These are phyloP conservation scores for Leptopterna dolabrata DNA, from an alignment of 2,888 invertebrate species.

Conservation along the genomic window DNA sequence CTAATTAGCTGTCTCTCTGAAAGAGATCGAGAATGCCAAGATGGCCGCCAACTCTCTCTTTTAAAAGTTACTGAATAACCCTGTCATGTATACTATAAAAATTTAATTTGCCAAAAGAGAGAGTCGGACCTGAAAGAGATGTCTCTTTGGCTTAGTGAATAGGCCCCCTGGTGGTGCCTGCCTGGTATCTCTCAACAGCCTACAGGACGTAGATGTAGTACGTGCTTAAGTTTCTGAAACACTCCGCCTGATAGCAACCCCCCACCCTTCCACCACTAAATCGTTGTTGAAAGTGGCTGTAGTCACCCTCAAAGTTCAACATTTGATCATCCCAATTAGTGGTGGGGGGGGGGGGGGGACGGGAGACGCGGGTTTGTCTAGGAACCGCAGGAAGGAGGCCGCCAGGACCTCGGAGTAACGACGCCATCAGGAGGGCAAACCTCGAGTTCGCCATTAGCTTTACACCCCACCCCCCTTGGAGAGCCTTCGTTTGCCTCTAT, in stretches of 20 bases:
- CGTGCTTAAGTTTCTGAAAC: not conserved
- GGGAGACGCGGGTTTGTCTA: not conserved
- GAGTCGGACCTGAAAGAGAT: no score
- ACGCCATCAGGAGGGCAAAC: slow-evolving; percentile 1
- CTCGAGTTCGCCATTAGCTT: slow-evolving; percentile 11
- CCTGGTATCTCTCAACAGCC: no score
- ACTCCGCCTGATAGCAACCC: not conserved
- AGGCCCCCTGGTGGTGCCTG: no score
- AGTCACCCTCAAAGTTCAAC: not conserved
- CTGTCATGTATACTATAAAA: no score
- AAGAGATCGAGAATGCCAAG: no score
- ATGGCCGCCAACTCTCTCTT: no score
- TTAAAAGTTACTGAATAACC: no score
- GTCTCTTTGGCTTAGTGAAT: no score
- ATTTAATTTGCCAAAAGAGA: no score
- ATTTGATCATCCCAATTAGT: not conserved
- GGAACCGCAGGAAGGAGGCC: not conserved
- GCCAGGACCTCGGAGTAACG: not conserved
- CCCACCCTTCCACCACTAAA: no score
- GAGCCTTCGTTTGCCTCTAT: not conserved
- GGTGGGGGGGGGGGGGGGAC: not conserved
- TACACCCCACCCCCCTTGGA: not conserved
- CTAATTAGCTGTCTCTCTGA: no score
- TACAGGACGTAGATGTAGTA: no score
- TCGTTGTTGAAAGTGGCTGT: not conserved